Percentiles rank a stretch among this genome's conserved stretches.
These are phyloP conservation scores for Cephus cinctus DNA, from an alignment of 1,140 invertebrate genomes.

Conservation along the genomic window DNA sequence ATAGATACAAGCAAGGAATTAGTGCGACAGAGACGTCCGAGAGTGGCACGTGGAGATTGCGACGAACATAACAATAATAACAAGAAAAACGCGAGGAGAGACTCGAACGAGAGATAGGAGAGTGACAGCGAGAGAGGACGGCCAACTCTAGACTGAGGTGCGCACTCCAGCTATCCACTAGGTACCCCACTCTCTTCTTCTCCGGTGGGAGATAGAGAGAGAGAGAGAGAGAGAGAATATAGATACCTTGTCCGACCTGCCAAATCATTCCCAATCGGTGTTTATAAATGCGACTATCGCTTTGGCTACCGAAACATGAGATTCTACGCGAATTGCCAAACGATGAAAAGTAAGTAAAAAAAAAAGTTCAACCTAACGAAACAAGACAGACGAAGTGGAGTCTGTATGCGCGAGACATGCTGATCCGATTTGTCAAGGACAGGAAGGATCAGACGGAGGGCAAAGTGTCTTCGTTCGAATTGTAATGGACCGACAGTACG, in stretches of 20 bases:
- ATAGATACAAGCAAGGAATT: constrained; percentile 8
- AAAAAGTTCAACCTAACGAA: too few species aligned
- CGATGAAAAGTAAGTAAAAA: too few species aligned
- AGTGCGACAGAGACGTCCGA: too few species aligned
- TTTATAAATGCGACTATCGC: neutral
- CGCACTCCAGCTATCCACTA: neutral
- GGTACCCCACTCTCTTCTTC: constrained; percentile 1
- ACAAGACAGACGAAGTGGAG: too few species aligned
- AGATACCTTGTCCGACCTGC: neutral
- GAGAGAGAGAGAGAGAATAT: constrained; percentile 1
- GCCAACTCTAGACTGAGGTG: neutral
- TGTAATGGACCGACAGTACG: too few species aligned
- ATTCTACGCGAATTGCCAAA: too few species aligned
- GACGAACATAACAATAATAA: neutral
- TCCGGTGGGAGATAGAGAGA: neutral
- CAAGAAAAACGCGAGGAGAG: neutral
- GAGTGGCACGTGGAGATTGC: neutral
- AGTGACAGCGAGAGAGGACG: neutral
- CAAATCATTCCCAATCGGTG: neutral
- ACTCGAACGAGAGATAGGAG: neutral
- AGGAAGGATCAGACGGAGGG: too few species aligned
- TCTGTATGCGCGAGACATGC: too few species aligned
- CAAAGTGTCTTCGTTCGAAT: too few species aligned
- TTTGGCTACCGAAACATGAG: too few species aligned
- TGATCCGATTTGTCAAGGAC: too few species aligned